phyloP scores from a whole-genome alignment of 2,888 invertebrate species.

The Oligia fasciuncula region DNA sequence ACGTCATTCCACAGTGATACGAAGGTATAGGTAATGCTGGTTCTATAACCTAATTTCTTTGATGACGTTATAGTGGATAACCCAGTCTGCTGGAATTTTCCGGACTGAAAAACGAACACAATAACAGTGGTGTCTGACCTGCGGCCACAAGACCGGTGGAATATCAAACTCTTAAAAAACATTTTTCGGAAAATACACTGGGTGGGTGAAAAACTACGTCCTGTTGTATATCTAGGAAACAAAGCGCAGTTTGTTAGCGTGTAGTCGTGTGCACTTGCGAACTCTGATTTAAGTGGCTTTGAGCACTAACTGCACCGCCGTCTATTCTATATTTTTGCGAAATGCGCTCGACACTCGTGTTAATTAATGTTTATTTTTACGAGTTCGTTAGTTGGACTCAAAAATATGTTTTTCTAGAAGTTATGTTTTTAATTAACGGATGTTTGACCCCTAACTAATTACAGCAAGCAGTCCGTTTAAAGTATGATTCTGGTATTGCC shows the following conservation, averaged over 20 bases:
- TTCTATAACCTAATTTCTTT: background rate
- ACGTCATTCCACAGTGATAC: background rate
- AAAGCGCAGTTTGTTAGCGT: constrained; percentile 51
- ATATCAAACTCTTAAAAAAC: constrained; percentile 4
- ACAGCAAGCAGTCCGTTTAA: background rate
- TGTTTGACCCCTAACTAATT: background rate
- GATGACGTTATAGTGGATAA: background rate
- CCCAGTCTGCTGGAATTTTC: background rate
- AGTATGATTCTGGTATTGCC: background rate
- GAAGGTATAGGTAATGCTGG: background rate
- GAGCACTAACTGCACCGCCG: constrained; percentile 39
- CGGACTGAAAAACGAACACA: background rate
- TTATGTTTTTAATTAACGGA: background rate
- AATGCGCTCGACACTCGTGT: constrained; percentile 33
- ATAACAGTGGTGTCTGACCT: background rate
- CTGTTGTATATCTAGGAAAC: constrained; percentile 42
- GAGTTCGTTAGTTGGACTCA: constrained; percentile 11
- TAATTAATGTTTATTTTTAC: constrained; percentile 57
- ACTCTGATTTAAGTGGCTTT: constrained; percentile 54
- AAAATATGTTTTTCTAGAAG: constrained; percentile 13
- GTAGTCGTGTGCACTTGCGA: constrained; percentile 36
- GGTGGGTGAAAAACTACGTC: constrained; percentile 16
- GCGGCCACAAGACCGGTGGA: background rate
- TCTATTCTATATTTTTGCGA: constrained; percentile 46
- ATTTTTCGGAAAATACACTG: constrained; percentile 10